Evolutionary conservation across 2,113 vertebrate genomes (phyloP).

Genomic region (Polypterus bichir): DNA sequence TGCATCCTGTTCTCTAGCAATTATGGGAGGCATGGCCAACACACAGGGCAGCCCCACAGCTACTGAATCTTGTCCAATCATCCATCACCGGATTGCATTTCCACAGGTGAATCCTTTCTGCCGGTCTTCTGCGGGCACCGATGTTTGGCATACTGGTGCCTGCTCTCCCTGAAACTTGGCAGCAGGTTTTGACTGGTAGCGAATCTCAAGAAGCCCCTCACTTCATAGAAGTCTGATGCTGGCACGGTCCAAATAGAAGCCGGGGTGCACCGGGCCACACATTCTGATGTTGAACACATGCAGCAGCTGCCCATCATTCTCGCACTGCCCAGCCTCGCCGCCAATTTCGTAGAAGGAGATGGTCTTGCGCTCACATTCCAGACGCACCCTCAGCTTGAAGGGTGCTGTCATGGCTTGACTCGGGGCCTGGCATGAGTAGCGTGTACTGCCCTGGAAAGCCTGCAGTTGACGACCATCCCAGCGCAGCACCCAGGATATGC

Average conservation of each 20-base stretch:
- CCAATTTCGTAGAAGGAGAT: constrained; percentile 5
- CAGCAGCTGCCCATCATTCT: not conserved
- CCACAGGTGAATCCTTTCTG: no score
- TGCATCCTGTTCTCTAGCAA: no score
- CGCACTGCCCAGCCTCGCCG: not conserved
- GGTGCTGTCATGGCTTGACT: constrained; percentile 2
- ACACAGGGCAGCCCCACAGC: no score
- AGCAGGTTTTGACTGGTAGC: no score
- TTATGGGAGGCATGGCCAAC: no score
- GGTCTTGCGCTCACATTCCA: constrained; percentile 10
- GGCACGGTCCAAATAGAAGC: constrained; percentile 14
- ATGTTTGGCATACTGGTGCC: no score
- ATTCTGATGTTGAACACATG: constrained; percentile 14
- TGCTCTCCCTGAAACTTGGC: no score
- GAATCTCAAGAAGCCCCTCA: constrained; percentile 1
- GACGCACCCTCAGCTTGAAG: constrained; percentile 1
- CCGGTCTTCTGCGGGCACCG: no score
- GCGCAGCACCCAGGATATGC: constrained; percentile 18
- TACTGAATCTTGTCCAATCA: no score
- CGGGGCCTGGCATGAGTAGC: constrained; percentile 3
- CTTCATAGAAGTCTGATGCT: constrained; percentile 7
- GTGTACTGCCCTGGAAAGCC: constrained; percentile 9
- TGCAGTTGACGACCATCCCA: constrained; percentile 13
- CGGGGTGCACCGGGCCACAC: constrained; percentile 9
- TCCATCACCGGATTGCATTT: no score